Base-by-base conservation (phyloP, 2,888 invertebrate species). In the Troilus luridus region DNA sequence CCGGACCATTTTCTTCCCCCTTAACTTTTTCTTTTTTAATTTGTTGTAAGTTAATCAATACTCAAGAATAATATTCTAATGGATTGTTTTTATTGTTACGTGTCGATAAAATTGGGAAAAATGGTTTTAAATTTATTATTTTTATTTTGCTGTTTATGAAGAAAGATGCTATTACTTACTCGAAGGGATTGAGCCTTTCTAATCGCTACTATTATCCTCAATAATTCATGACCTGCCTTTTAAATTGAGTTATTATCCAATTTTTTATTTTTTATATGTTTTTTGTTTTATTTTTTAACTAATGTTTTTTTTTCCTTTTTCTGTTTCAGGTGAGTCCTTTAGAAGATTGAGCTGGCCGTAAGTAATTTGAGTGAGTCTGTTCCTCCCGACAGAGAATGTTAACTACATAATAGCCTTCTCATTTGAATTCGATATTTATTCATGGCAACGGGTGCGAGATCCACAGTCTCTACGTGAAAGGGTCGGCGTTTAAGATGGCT, bases 391-490 rank as follows among this genome's bases (percentile, higher is more conserved):
- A 41, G 27, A 14, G 85, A 56, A 85, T 85, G 85, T 85, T 85
- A 85, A 85, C 85, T 85, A 85, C 85, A 85, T 85, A 85, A 85
- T 85, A 56, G 56, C 21, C 56, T 2, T 6, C 85, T 85, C 85
- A 85, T 85, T 85, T 85, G 85, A 85, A 85, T 85, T n/a, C 85
- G n/a, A 85, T 85, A 85, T 85, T 85, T 85, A 85, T 85, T 85
- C 85, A 85, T 85, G 85, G 10, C 56, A 8, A 0, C 56, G 56
- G 85, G 85, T 85, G 85, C 56, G n/a, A 85, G 85, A 85, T 85
- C 85, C 56, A 85, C 85, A 10, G 85, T n/a, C n/a, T 56, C n/a
- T 85, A 81, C 81, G 54, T 54, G 81, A 54, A 41, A 54, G 19
- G 24, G 54, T 21, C 85, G 54, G 12, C 72, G 11, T 85, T 56